Evolutionary conservation across 1,140 invertebrate species (phyloP).

Genomic region (Oedothorax gibbosus): DNA sequence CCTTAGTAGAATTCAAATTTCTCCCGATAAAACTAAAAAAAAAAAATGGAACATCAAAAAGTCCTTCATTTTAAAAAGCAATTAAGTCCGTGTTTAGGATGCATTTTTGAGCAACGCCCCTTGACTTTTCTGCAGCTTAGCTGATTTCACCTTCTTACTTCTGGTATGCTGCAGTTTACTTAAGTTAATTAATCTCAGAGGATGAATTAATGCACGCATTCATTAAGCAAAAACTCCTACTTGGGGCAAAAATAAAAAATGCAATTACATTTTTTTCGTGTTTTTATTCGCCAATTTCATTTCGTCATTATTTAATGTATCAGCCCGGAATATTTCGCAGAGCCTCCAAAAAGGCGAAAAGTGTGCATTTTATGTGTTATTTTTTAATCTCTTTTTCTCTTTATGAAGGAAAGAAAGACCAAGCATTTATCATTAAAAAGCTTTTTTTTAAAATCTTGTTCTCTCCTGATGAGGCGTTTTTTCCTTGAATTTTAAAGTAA

Average conservation of each 20-base stretch:
- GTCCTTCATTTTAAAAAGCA: conserved; percentile 40
- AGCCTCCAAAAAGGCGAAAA: conserved; percentile 38
- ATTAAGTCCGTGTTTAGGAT: conserved; percentile 23
- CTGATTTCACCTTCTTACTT: conserved; percentile 10
- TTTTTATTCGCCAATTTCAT: conserved; percentile 53
- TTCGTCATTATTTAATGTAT: conserved; percentile 50
- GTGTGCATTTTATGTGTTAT: conserved; percentile 24
- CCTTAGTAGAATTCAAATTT: neutral
- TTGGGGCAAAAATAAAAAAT: conserved; percentile 17
- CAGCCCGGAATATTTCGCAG: conserved; percentile 27
- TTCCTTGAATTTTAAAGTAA: conserved; percentile 23
- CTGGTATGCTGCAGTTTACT: conserved; percentile 29
- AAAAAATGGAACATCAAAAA: conserved; percentile 19
- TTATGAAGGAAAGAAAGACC: conserved; percentile 25
- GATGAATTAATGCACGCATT: conserved; percentile 54
- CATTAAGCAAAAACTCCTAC: conserved; percentile 41
- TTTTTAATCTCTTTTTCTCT: conserved; percentile 27
- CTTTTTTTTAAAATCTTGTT: conserved; percentile 8
- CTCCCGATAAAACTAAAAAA: neutral
- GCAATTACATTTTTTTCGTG: conserved; percentile 5
- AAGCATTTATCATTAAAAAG: conserved; percentile 45
- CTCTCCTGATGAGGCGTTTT: conserved; percentile 6
- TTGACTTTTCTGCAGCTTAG: conserved; percentile 3
- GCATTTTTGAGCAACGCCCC: conserved; percentile 20
- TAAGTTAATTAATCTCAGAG: conserved; percentile 52